These are phyloP conservation scores for Hydroisotoma schaefferi DNA, from an alignment of 2,888 invertebrate genomes.

Conservation along the genomic window DNA sequence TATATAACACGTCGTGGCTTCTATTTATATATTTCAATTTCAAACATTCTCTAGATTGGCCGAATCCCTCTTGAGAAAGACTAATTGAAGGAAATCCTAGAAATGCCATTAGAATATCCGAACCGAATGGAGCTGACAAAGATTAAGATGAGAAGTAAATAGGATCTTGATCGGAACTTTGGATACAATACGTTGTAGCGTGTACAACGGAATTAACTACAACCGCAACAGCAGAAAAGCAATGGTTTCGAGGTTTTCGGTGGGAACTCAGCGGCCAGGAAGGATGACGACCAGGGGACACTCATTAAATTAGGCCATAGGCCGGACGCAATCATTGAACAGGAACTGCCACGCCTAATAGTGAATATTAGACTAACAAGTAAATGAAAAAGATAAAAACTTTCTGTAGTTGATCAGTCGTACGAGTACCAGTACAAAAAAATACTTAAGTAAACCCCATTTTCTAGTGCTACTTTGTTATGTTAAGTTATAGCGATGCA, in stretches of 20 bases:
- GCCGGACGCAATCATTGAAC: no score
- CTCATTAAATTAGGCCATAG: neutral
- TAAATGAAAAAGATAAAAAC: no score
- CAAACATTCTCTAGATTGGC: neutral
- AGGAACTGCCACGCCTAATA: no score
- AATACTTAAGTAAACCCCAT: no score
- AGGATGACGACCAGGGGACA: neutral
- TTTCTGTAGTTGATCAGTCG: no score
- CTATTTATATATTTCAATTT: neutral
- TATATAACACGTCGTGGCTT: no score
- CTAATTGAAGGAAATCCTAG: conserved; percentile 12
- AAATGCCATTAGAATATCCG: conserved; percentile 8
- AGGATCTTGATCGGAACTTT: conserved; percentile 10
- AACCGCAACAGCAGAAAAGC: neutral
- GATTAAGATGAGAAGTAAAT: conserved; percentile 16
- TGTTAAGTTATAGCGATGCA: no score
- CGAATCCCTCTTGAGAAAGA: conserved; percentile 12
- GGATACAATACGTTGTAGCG: conserved; percentile 10
- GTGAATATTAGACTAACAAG: no score
- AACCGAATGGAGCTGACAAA: conserved; percentile 12
- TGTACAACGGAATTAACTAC: no score
- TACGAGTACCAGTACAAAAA: no score
- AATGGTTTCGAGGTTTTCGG: neutral
- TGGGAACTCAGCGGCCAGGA: neutral
- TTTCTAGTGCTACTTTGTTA: no score